These are phyloP conservation scores for Phacellophora camtschatica DNA, from an alignment of 30 jellyfish, hydroid and myxozoan genomes.

Conservation along the genomic window DNA sequence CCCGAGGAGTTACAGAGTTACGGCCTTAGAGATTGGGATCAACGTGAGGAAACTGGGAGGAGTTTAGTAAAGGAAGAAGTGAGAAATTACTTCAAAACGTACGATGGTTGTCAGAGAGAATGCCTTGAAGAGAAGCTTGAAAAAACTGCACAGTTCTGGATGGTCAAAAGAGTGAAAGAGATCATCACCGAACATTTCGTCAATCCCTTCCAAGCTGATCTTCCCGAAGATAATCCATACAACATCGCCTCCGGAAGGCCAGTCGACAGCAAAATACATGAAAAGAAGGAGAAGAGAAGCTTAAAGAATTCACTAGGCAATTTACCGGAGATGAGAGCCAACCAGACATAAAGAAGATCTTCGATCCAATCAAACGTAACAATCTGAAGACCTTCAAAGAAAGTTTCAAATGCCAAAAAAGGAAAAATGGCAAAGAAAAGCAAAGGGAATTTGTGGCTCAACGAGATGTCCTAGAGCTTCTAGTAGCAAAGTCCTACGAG, in stretches of 20 bases:
- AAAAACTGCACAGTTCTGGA: constrained; percentile 34
- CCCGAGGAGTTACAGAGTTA: background rate
- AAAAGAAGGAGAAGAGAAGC: constrained; percentile 4
- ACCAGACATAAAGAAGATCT: background rate
- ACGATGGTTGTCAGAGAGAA: background rate
- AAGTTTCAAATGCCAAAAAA: background rate
- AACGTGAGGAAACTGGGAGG: background rate
- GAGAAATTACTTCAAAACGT: background rate
- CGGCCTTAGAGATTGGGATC: background rate
- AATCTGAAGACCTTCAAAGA: background rate
- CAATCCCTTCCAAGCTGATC: constrained; percentile 12
- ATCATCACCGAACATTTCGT: background rate
- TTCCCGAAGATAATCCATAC: background rate
- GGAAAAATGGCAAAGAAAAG: background rate
- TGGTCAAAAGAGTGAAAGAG: background rate
- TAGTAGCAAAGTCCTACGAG: constrained; percentile 4
- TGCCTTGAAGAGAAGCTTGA: constrained; percentile 12
- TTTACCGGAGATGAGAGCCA: background rate
- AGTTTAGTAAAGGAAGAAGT: background rate
- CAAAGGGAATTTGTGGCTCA: constrained; percentile 18
- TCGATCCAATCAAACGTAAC: constrained; percentile 17
- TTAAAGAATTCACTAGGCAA: background rate
- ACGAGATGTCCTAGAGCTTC: constrained; percentile 26
- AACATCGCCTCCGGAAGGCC: constrained; percentile 42
- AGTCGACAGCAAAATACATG: background rate